A percentile compares a stretch with the other conserved stretches of the same genome.
Conservation (phyloP, 1,140 invertebrate species). For the Tachypleus tridentatus region DNA sequence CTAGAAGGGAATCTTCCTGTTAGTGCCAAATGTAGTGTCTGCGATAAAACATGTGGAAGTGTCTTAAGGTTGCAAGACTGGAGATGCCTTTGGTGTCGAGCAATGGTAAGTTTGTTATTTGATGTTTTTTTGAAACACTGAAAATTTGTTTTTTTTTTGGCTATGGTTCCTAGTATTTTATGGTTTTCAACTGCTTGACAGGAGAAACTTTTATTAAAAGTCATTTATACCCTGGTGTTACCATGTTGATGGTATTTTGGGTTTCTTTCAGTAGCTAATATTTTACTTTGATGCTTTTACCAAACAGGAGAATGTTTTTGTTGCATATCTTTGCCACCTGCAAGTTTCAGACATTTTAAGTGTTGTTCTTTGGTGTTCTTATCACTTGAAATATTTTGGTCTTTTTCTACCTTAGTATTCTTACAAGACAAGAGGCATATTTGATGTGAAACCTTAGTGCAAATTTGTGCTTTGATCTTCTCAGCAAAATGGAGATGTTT, state of each 20-base stretch:
- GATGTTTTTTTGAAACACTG: constrained; percentile 32
- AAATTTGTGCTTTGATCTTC: no score
- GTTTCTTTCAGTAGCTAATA: no score
- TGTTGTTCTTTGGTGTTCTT: no score
- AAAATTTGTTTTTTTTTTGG: constrained; percentile 35
- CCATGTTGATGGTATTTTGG: constrained; percentile 12
- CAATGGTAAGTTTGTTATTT: constrained; percentile 43
- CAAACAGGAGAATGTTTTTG: no score
- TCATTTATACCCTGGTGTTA: constrained; percentile 23
- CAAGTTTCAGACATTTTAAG: no score
- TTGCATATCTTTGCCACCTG: no score
- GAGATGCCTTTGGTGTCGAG: constrained; percentile 88
- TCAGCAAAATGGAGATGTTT: no score
- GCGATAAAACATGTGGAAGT: constrained; percentile 92
- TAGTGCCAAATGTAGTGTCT: constrained; percentile 82
- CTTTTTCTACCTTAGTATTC: no score
- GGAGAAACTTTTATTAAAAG: constrained; percentile 30
- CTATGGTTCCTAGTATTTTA: constrained; percentile 33
- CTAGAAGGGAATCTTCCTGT: constrained; percentile 93
- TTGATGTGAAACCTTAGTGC: no score
- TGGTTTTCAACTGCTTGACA: constrained; percentile 15
- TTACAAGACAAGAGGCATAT: no score
- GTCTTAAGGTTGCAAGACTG: constrained; percentile 90
- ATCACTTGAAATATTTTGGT: no score
- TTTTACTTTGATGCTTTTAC: no score